phyloP scores from a whole-genome alignment of 2,888 invertebrate genomes.

The Aelia acuminata region DNA sequence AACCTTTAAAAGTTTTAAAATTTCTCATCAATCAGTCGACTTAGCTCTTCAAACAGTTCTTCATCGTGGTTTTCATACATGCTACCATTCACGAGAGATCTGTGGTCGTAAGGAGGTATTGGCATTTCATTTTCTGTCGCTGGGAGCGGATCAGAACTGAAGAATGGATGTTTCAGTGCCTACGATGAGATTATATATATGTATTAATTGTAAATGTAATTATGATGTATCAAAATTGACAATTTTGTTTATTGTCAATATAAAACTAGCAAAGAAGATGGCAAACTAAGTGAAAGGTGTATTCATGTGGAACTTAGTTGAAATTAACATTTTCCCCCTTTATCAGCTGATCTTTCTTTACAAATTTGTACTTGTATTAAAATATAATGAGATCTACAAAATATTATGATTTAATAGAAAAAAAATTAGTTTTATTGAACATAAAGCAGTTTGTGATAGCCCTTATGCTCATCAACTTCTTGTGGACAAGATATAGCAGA shows the following conservation, averaged over 20 bases:
- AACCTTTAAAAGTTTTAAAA: conserved; percentile 24
- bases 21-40: conserved; percentile 52
- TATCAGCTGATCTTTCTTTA: too few species aligned
- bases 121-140: conserved; percentile 78
- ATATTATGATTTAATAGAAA: too few species aligned
- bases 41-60: conserved; percentile 51
- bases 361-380: too few species aligned
- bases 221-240: too few species aligned
- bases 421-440: too few species aligned
- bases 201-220: not conserved
- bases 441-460: too few species aligned
- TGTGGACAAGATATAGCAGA: too few species aligned
- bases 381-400: too few species aligned
- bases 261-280: not conserved
- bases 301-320: too few species aligned
- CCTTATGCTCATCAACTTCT: too few species aligned
- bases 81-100: conserved; percentile 13
- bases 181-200: conserved; percentile 69
- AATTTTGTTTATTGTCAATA: not conserved
- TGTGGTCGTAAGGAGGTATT: conserved; percentile 72
- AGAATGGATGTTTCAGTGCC: conserved; percentile 83
- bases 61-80: conserved; percentile 47
- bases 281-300: too few species aligned
- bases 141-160: conserved; percentile 78
- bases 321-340: too few species aligned